Percentiles rank a stretch among this genome's conserved stretches.
Conservation (phyloP, 2,797 vertebrate genomes). For the Chrosomus eos region DNA sequence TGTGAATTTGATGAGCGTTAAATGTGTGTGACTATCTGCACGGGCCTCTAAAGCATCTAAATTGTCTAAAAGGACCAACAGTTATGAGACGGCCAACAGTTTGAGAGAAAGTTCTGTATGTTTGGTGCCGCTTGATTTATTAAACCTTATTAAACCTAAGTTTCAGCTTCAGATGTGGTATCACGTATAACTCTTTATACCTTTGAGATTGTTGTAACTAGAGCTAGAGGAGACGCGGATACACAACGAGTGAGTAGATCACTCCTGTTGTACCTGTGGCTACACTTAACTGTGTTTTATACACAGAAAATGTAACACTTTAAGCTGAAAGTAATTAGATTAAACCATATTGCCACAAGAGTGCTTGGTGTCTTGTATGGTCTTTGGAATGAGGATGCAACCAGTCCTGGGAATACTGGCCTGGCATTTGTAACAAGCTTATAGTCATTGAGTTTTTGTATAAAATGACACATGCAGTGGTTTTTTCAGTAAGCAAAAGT, state of each 20-base stretch:
- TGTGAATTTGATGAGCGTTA: background rate
- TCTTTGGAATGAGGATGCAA: slow-evolving; percentile 26
- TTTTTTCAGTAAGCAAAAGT: background rate
- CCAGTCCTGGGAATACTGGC: slow-evolving; percentile 2
- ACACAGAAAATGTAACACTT: slow-evolving; percentile 38
- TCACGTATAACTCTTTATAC: slow-evolving; percentile 42
- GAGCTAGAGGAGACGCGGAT: slow-evolving; percentile 28
- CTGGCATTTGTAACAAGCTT: background rate
- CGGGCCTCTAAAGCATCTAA: background rate
- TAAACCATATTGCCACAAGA: slow-evolving; percentile 50
- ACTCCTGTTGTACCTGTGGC: slow-evolving; percentile 14
- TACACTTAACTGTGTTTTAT: slow-evolving; percentile 37
- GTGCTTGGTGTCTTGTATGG: slow-evolving; percentile 40
- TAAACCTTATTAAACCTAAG: slow-evolving; percentile 44
- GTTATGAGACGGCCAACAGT: background rate
- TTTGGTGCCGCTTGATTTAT: slow-evolving; percentile 38
- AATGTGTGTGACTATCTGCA: background rate
- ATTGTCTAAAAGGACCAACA: slow-evolving; percentile 35
- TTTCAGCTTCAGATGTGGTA: slow-evolving; percentile 44
- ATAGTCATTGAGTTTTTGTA: background rate
- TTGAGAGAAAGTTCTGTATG: slow-evolving; percentile 35
- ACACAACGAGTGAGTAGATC: background rate
- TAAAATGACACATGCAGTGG: background rate
- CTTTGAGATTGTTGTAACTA: slow-evolving; percentile 49
- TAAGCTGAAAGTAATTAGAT: slow-evolving; percentile 45